Percentiles rank a stretch among this genome's conserved stretches.
phyloP scores from a whole-genome alignment of 2,888 invertebrate genomes.

The Leptinotarsa rubiginosa region DNA sequence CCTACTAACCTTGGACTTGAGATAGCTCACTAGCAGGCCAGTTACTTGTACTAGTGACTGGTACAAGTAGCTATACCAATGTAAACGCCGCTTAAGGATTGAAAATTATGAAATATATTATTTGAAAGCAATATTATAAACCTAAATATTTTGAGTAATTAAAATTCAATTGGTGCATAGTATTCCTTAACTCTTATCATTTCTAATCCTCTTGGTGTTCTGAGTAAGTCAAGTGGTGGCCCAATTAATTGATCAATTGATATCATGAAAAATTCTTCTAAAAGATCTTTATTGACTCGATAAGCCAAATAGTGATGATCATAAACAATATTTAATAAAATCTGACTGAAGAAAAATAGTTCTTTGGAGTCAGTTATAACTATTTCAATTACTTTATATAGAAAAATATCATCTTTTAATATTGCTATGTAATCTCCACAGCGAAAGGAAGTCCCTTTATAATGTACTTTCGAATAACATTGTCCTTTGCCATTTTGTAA shows the following conservation, averaged over 20 bases:
- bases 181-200: conserved; percentile 28
- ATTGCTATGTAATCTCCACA: conserved; percentile 4
- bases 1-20: background rate
- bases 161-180: background rate
- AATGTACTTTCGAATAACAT: conserved; percentile 4
- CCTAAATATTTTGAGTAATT: background rate
- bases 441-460: conserved; percentile 17
- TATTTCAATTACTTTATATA: conserved; percentile 19
- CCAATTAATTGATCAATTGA: conserved; percentile 19
- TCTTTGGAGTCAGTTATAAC: background rate
- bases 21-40: too few relatives aligned
- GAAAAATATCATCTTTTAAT: conserved; percentile 9
- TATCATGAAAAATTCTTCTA: conserved; percentile 26
- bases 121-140: background rate
- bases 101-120: background rate
- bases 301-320: conserved; percentile 28
- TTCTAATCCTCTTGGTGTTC: conserved; percentile 27
- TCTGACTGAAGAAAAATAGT: conserved; percentile 15
- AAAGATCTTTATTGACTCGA: conserved; percentile 21
- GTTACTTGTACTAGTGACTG: too few relatives aligned
- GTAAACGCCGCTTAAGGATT: background rate
- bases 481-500: background rate
- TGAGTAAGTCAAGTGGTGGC: conserved; percentile 20
- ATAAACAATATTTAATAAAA: conserved; percentile 13
- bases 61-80: too few relatives aligned